These are phyloP conservation scores for Tinea semifulvella DNA, from an alignment of 2,888 invertebrate species.

Conservation along the genomic window DNA sequence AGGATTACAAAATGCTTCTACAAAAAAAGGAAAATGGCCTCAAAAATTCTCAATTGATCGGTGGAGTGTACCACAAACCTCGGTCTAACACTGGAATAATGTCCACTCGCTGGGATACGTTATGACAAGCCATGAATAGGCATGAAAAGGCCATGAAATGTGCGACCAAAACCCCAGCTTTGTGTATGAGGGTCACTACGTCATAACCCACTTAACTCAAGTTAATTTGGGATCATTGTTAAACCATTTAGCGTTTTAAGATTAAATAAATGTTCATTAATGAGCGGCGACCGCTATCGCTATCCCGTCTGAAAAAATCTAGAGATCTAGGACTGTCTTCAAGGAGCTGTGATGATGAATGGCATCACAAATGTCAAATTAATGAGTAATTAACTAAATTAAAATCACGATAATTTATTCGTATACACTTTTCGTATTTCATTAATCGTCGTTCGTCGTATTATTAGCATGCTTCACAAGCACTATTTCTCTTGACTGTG, in stretches of 20 bases:
- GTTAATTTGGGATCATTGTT: background rate
- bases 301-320: too few relatives aligned
- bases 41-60: too few relatives aligned
- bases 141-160: slow-evolving; percentile 19
- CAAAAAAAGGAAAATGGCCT: background rate
- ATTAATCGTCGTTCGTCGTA: too few relatives aligned
- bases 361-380: too few relatives aligned
- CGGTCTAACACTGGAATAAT: slow-evolving; percentile 17
- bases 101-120: slow-evolving; percentile 18
- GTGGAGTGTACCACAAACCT: slow-evolving; percentile 2
- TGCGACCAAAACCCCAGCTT: slow-evolving; percentile 3
- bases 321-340: too few relatives aligned
- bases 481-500: too few relatives aligned
- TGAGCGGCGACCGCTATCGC: too few relatives aligned
- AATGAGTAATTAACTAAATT: too few relatives aligned
- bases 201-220: slow-evolving; percentile 2
- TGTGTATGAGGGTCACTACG: background rate
- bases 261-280: background rate
- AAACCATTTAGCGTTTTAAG: background rate
- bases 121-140: slow-evolving; percentile 23
- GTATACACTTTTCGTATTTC: too few relatives aligned
- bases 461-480: too few relatives aligned
- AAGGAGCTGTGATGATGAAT: too few relatives aligned
- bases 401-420: too few relatives aligned
- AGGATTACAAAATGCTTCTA: background rate